A percentile compares a stretch with the other conserved stretches of the same genome.
phyloP scores from a whole-genome alignment of 1,140 invertebrate species.

The Piezodorus guildinii region DNA sequence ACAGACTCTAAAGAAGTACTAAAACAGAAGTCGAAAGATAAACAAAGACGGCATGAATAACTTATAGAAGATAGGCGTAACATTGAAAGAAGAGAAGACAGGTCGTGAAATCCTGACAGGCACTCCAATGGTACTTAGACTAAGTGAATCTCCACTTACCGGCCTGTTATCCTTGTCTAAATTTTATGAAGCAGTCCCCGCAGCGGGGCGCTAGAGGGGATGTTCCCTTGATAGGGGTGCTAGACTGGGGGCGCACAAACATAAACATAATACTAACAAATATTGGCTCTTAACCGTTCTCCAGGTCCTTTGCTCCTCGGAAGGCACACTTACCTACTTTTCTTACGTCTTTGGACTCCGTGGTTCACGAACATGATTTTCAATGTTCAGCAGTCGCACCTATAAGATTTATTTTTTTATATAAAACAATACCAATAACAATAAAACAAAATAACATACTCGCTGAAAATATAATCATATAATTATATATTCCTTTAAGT shows the following conservation, averaged over 20 bases:
- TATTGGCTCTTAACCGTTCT: constrained; percentile 8
- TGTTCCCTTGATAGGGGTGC: background rate
- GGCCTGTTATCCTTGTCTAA: constrained; percentile 17
- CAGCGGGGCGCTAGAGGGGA: background rate
- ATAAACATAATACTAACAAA: constrained; percentile 16
- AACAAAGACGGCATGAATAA: too few species aligned
- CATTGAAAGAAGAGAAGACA: too few species aligned
- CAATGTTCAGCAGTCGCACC: too few species aligned
- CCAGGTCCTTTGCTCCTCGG: background rate
- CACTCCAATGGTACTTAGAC: background rate
- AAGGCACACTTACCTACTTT: background rate
- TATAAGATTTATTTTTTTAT: too few species aligned
- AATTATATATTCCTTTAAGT: too few species aligned
- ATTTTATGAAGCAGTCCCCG: constrained; percentile 10
- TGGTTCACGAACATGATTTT: background rate
- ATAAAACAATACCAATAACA: too few species aligned
- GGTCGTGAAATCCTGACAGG: background rate
- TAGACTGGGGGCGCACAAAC: background rate
- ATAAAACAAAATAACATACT: too few species aligned
- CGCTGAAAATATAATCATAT: too few species aligned
- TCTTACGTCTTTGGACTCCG: background rate
- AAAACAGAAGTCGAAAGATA: too few species aligned
- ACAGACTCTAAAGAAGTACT: too few species aligned
- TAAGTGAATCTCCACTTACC: constrained; percentile 10
- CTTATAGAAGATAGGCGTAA: too few species aligned